phyloP scores from a whole-genome alignment of 2,113 vertebrate genomes.

The Leucopsar rothschildi region DNA sequence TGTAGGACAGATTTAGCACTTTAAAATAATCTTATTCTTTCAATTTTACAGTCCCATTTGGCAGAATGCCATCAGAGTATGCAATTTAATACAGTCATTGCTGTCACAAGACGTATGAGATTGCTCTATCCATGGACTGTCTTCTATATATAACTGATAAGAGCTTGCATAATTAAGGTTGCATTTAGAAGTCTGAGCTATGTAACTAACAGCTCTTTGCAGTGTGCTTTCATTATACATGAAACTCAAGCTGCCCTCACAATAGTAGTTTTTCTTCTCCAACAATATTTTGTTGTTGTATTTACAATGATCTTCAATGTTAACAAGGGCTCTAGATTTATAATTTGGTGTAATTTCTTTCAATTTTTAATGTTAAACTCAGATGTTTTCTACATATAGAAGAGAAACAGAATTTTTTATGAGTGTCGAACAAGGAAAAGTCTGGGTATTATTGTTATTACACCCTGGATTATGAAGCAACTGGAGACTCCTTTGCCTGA shows the following conservation, averaged over 20 bases:
- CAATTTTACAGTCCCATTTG: not conserved
- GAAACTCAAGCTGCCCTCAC: not conserved
- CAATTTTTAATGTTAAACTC: not conserved
- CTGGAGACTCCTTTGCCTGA: not conserved
- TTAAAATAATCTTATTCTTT: conserved; percentile 4
- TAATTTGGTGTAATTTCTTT: not conserved
- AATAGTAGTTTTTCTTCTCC: not conserved
- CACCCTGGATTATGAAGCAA: not conserved
- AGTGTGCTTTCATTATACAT: not conserved
- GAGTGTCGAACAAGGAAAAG: not conserved
- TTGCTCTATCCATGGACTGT: conserved; percentile 12
- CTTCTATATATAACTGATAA: conserved; percentile 57
- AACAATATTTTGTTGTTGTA: not conserved
- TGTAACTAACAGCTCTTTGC: not conserved
- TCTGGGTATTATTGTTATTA: not conserved
- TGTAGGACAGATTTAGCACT: not conserved
- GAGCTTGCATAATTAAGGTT: conserved; percentile 48
- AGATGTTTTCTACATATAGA: not conserved
- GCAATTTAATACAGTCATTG: conserved; percentile 35
- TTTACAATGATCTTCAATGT: not conserved
- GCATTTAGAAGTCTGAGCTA: conserved; percentile 6
- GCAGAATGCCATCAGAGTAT: conserved; percentile 9
- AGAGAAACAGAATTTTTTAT: not conserved
- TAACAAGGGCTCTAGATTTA: not conserved
- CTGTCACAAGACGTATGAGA: conserved; percentile 35